Conservation (phyloP, 2,888 invertebrate genomes). For the Thymelicus lineola region DNA sequence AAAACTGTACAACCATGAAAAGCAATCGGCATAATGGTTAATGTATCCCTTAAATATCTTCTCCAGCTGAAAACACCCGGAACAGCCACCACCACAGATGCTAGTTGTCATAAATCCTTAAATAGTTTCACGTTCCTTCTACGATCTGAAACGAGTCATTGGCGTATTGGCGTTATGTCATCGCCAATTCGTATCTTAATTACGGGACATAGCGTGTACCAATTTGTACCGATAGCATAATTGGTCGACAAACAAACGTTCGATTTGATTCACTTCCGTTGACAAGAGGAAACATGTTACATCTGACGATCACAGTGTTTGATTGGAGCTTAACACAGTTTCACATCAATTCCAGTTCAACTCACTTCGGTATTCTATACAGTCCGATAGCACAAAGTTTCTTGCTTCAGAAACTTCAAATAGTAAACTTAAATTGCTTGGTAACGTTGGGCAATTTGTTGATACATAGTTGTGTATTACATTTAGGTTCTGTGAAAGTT, state of each 20-base stretch:
- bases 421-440: not conserved
- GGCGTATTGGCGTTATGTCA: conserved; percentile 15
- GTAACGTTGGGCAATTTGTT: not conserved
- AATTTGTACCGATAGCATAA: conserved; percentile 36
- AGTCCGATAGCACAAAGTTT: not conserved
- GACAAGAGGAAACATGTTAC: conserved; percentile 16
- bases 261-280: conserved; percentile 32
- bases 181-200: conserved; percentile 34
- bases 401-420: not conserved
- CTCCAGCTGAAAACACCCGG: not conserved
- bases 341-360: conserved; percentile 9
- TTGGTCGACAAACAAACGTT: conserved; percentile 35
- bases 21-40: no score
- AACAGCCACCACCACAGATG: not conserved
- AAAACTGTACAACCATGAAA: no score
- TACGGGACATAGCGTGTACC: conserved; percentile 31
- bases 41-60: not conserved
- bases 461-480: no score
- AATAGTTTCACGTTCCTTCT: not conserved
- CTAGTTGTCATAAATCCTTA: not conserved
- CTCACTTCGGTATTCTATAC: not conserved
- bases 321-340: conserved; percentile 25
- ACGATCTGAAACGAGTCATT: not conserved
- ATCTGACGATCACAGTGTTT: conserved; percentile 11
- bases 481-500: no score